Base-by-base conservation (phyloP, 2,888 invertebrate species). In the Caenorhabditis sinica region DNA sequence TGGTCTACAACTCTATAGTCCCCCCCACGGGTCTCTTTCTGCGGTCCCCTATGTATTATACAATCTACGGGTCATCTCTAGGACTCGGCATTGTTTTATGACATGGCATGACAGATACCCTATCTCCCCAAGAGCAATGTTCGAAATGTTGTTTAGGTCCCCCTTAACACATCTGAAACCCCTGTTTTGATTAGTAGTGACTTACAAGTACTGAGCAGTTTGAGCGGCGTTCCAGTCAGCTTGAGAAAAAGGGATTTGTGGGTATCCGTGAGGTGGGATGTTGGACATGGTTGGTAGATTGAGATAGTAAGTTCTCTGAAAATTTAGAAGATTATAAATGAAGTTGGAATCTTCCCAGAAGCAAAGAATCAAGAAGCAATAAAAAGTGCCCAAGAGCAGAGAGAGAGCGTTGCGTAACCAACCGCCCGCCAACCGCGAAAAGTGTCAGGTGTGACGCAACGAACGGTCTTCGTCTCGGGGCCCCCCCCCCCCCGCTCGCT, bases 381-480 rank as follows among this genome's bases (percentile, higher is more conserved):
- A 17, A 56, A 25, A 23, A 36, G 25, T 53, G 25, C 30, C 56
- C 56, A 56, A 53, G 56, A 69, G 69, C 40, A 36, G 49, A 43
- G 61, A 13, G 72, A n/a, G n/a, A n/a, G n/a, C n/a, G 58, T 73
- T 45, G 30, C 73, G 73, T 61, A 73, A 73, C 73, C 60, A 51
- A 73, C 23, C 36, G 72, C 45, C 60, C 40, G 73, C 49, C 61
- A 61, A 61, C 33, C 49, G 33, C 15, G 73, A 60, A 45, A 45
- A 72, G 60, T 40, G 72, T 60, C 72, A 60, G 72, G 72, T 72
- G 72, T 73, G 61, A 73, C 61, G 73, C 51, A 73, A 73, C 49
- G n/a, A 15, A 33, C 13, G 73, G 61, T 43, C 8, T 49, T 30
- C 20, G 69, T n/a, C 56, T 30, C 53, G 28, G 23, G 3, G 56